A percentile compares a stretch with the other conserved stretches of the same genome.
Evolutionary conservation across 2,797 vertebrate genomes (phyloP).

Genomic region (Margarornis squamiger): DNA sequence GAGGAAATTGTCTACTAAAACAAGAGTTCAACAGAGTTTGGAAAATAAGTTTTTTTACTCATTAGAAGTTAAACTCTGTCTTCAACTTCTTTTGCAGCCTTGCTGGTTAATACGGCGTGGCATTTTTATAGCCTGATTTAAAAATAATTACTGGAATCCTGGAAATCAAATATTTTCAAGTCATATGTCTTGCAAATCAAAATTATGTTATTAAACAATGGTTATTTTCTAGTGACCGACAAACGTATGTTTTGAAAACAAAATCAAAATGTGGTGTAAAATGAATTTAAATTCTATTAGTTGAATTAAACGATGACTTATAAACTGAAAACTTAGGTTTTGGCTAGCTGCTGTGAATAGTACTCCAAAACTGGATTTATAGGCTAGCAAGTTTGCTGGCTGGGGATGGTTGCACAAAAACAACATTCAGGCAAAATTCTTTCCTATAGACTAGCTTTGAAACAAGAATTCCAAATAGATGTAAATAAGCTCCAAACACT

Average conservation of each 20-base stretch:
- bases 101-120: background rate
- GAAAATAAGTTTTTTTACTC: background rate
- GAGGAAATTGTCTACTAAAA: background rate
- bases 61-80: background rate
- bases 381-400: background rate
- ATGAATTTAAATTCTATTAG: background rate
- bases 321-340: background rate
- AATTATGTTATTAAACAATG: background rate
- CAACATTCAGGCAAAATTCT: background rate
- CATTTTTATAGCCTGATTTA: slow-evolving; percentile 14
- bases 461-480: background rate
- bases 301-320: background rate
- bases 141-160: slow-evolving; percentile 30
- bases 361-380: background rate
- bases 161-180: background rate
- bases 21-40: background rate
- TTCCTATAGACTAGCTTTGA: background rate
- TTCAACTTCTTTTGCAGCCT: slow-evolving; percentile 14
- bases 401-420: background rate
- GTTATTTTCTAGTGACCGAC: background rate
- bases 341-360: background rate
- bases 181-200: slow-evolving; percentile 7
- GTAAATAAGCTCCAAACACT: background rate
- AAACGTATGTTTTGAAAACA: background rate
- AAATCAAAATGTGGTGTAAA: background rate